Evolutionary conservation across 2,888 invertebrate species (phyloP), one percentile per base, ranked within the genome.

Genomic region (Tribolium freemani): DNA sequence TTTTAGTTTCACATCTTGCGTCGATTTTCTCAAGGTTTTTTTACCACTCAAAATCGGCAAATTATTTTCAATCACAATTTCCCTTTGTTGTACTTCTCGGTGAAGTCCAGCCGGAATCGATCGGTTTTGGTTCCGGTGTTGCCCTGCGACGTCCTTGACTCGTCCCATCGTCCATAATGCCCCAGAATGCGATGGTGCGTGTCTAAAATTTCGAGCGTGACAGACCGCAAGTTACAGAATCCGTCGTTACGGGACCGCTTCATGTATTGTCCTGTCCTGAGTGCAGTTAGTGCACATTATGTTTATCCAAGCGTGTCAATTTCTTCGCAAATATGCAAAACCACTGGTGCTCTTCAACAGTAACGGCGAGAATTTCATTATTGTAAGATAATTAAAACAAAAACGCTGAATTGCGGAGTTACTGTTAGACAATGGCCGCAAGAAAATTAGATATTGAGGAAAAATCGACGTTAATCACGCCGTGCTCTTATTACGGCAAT

Each of bases 301-400:
- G 20, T 21, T 9, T 21, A 58, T 16, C 58, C 20, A 58, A 45
- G 58, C 58, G 45, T 31, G 16, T 20, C 44, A 44, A 58, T 58
- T 58, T 58, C 58, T 58, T 58, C 45, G 21, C 58, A 58, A 58
- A 58, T 58, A 58, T 58, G 58, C 58, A 45, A 58, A 58, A 48
- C 38, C 56, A 26, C 31, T 13, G 56, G 8, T 26, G 53, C 56
- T 56, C 56, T 56, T 56, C 30, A 26, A 54, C 54, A 54, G 30
- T 54, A 54, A 54, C 54, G 54, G 54, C 54, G 10, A 11, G 11
- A 21, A 30, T 54, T 53, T 16, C 53, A 53, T 53, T 56, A 56
- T 13, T 13, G 38, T 3, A 38, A 58, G 45, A 45, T 58, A 58
- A 58, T 58, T 58, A 58, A 44, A 20, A 58, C 58, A 20, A 58